Evolutionary conservation across 2,113 vertebrate genomes (phyloP).

Genomic region (Carassius gibelio): DNA sequence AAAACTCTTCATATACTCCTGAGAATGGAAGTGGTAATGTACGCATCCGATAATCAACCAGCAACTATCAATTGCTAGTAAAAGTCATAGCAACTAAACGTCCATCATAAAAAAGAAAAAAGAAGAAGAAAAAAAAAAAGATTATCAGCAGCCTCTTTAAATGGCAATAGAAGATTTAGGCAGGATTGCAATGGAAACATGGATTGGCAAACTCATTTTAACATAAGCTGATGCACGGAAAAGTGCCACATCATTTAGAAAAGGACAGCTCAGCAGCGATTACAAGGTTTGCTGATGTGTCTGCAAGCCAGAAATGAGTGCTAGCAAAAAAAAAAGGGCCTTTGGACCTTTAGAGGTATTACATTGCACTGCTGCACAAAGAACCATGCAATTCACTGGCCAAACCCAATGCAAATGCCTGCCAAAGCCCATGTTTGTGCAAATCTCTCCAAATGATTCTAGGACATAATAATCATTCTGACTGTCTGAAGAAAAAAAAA

Average conservation of each 20-base stretch:
- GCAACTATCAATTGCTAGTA: background rate
- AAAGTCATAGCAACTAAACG: background rate
- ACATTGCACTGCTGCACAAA: slow-evolving; percentile 41
- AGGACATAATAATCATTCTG: background rate
- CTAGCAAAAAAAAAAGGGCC: background rate
- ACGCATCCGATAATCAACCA: slow-evolving; percentile 39
- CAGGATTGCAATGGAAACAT: slow-evolving; percentile 15
- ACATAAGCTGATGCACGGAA: slow-evolving; percentile 43
- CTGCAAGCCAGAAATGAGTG: slow-evolving; percentile 15
- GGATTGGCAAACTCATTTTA: slow-evolving; percentile 13
- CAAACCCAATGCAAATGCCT: slow-evolving; percentile 26
- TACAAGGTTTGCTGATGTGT: slow-evolving; percentile 26
- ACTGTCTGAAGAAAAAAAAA: background rate
- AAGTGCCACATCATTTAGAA: slow-evolving; percentile 23
- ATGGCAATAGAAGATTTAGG: background rate
- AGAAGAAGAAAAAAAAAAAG: background rate
- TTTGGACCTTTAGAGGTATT: slow-evolving; percentile 22
- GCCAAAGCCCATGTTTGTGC: background rate
- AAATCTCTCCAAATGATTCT: slow-evolving; percentile 2
- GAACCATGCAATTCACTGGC: background rate
- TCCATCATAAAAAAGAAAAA: too few species aligned
- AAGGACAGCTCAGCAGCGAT: slow-evolving; percentile 40
- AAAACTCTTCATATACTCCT: slow-evolving; percentile 36
- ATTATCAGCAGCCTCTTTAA: background rate
- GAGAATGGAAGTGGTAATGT: slow-evolving; percentile 28